Base-by-base conservation (phyloP, 2,888 invertebrate species). In the Dicyrtomina minuta region DNA sequence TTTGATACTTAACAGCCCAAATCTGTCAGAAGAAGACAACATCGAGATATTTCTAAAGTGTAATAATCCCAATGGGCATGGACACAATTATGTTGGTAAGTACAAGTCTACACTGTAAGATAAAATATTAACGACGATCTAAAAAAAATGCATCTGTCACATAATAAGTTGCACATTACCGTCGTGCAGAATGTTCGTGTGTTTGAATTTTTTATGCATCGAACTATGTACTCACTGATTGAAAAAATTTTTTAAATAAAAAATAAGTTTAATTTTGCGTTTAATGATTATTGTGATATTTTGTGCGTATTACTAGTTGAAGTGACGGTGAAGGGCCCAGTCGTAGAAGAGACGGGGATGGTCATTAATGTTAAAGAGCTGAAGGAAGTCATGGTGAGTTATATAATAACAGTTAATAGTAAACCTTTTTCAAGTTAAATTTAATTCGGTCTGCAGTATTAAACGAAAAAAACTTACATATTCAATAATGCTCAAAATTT, bases 11-110 rank as follows among this genome's bases (percentile, higher is more conserved):
- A 2, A 26, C 53, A 95, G 94, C 80, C 85, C 86, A 22, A 84
- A 86, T 74, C 83, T 98, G 70, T 88, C 85, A 74, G 91, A 91
- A 75, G 90, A 89, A 79, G 92, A 93, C 80, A 99, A 99, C 82
- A 82, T 84, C 80, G 84, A 87, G 78, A 83, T 92, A 20, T 99
- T 88, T 84, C 96, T 96, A 65, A 98, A 98, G 84, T 99, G 99
- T 82, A 98, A 98, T 81, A 93, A 97, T 83, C 88, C 88, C 24
- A 90, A 96, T 85, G 97, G 98, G 0, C 99, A 99, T 84, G 98
- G 98, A 2, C 98, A 99, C 81, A 99, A 99, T 81, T 99, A 99
- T 83, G 90, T 88, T 81, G 92, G 96, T 93, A 86, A 85, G 84
- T n/a, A n/a, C n/a, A n/a, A n/a, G n/a, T n/a, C n/a, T n/a, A n/a